Evolutionary conservation across 92 coral and sea anemone species (phyloP), one percentile per base, ranked within the genome.

Genomic region (Galaxea fascicularis): DNA sequence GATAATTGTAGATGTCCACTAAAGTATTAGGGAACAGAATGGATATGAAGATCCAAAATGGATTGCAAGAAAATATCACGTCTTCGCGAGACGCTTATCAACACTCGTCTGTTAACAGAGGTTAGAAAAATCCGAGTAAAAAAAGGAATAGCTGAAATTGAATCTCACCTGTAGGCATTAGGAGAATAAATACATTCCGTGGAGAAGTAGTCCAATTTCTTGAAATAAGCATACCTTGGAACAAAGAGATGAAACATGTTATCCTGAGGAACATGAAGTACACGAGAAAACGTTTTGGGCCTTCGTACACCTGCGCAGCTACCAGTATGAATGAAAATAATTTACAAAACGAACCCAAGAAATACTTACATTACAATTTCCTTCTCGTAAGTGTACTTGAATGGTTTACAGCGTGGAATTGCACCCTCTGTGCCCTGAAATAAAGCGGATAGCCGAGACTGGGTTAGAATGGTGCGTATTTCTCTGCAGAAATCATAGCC

Each of bases 171-270:
- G 93, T 96, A 96, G 21, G 99, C 99, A 80, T 96, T 96, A 11
- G 99, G 99, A 28, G 99, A 96, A 78, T 96, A 96, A 72, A 96
- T 96, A 76, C 99, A 96, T 66, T 96, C 99, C 0, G 99, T 96
- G 13, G 99, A 96, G 72, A 96, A 96, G 83, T 96, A 96, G 71
- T 96, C 99, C 84, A 96, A 73, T 73, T 96, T 96, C 80, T 96
- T 96, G 81, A 96, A 96, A 77, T 96, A 96, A 0, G 99, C 99
- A 74, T 96, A 96, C 98, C 98, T 96, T 59, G 15, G 13, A 4
- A 72, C 0, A 31, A 39, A 15, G 13, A 46, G 41, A 67, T 46
- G 3, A 65, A 1, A 65, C 13, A 10, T 49, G 17, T 49, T 49
- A 49, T 49, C 56, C 15, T 1, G 13, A 7, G 15, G 17, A 49